phyloP scores from a whole-genome alignment of 2,888 invertebrate species.

The Zaprionus lineosus region DNA sequence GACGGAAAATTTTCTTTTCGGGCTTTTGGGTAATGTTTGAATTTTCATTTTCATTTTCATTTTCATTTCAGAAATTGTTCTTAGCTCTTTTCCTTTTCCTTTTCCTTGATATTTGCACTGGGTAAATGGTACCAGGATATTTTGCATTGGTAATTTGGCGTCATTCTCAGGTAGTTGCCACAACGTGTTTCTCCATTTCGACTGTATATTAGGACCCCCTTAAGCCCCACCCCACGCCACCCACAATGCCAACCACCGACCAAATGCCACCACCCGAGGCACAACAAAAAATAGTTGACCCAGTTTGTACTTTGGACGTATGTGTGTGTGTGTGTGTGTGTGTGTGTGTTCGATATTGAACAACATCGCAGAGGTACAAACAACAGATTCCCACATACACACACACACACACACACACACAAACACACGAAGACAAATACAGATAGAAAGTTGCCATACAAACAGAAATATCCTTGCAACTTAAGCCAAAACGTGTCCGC shows the following conservation, averaged over 20 bases:
- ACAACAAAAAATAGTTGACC: slow-evolving; percentile 50
- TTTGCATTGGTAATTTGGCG: slow-evolving; percentile 75
- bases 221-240: too few relatives aligned
- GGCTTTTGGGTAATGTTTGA: slow-evolving; percentile 53
- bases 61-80: not conserved
- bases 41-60: slow-evolving; percentile 61
- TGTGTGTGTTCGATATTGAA: slow-evolving; percentile 49
- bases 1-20: slow-evolving; percentile 49
- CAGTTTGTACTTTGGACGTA: too few relatives aligned
- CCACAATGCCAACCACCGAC: slow-evolving; percentile 11
- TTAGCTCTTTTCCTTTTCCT: not conserved
- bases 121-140: slow-evolving; percentile 73
- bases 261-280: slow-evolving; percentile 7
- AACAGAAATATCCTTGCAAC: slow-evolving; percentile 56
- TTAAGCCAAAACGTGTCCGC: slow-evolving; percentile 53
- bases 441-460: slow-evolving; percentile 41
- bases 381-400: slow-evolving; percentile 26
- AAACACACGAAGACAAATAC: too few relatives aligned
- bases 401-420: slow-evolving; percentile 21
- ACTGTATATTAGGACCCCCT: slow-evolving; percentile 10
- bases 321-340: slow-evolving; percentile 20
- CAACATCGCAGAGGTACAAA: slow-evolving; percentile 69
- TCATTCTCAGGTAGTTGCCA: slow-evolving; percentile 75
- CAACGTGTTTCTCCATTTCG: slow-evolving; percentile 50
- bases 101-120: slow-evolving; percentile 48